phyloP scores from a whole-genome alignment of 2,797 vertebrate genomes.

The Decapterus maruadsi region DNA sequence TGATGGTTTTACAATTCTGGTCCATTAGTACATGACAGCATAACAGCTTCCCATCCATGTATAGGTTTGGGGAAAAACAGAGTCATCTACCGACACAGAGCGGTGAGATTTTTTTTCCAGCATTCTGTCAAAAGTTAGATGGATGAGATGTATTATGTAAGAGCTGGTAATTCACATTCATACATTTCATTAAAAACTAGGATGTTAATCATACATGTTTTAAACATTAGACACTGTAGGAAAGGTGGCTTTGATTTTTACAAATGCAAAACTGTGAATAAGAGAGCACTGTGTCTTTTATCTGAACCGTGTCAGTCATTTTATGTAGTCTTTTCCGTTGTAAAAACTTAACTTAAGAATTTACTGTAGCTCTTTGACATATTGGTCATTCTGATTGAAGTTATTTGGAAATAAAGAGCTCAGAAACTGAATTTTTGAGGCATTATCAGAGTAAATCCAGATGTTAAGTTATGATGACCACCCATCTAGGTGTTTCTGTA shows the following conservation, averaged over 20 bases:
- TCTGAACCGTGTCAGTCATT: background rate
- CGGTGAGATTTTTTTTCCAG: slow-evolving; percentile 1
- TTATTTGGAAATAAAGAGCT: background rate
- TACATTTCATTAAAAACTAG: background rate
- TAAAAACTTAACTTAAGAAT: too few species aligned
- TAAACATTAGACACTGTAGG: background rate
- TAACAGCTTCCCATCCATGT: slow-evolving; percentile 31
- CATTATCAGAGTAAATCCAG: background rate
- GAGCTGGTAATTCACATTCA: background rate
- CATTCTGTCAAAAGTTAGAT: slow-evolving; percentile 6
- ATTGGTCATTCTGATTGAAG: background rate
- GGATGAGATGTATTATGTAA: background rate
- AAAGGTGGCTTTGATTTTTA: too few species aligned
- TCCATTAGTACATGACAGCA: slow-evolving; percentile 44
- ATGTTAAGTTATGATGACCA: background rate
- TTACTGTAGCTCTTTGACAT: background rate
- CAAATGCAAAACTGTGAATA: too few species aligned
- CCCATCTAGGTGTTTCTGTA: background rate
- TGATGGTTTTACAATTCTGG: slow-evolving; percentile 53
- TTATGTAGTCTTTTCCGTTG: too few species aligned
- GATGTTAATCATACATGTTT: background rate
- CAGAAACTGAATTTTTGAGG: background rate
- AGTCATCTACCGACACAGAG: slow-evolving; percentile 33
- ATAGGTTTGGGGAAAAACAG: slow-evolving; percentile 42
- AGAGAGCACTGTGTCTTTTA: too few species aligned